A percentile compares a stretch with the other conserved stretches of the same genome.
Conservation (phyloP, 1,140 invertebrate species). For the Olivierus martensii region DNA sequence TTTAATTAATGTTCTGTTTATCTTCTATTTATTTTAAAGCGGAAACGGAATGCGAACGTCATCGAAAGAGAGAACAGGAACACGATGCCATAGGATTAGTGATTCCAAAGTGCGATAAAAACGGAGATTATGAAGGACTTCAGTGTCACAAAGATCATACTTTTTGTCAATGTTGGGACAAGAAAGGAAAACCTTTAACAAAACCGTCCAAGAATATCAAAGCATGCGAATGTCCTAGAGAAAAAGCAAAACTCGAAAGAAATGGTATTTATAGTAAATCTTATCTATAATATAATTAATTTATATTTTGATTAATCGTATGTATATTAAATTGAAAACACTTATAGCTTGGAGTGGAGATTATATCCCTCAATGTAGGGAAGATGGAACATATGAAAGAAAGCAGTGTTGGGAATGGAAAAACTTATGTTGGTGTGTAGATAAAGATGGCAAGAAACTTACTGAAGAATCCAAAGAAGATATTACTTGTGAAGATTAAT, state of each 20-base stretch:
- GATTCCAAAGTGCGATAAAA: constrained; percentile 16
- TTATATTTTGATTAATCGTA: too few relatives aligned
- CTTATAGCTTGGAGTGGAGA: too few relatives aligned
- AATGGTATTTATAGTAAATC: too few relatives aligned
- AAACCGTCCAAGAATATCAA: constrained; percentile 13
- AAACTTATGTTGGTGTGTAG: constrained; percentile 70
- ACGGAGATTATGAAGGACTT: constrained; percentile 16
- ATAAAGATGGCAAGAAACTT: constrained; percentile 27
- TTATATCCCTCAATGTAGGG: constrained; percentile 47
- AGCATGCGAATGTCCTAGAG: constrained; percentile 14
- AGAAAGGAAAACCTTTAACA: constrained; percentile 12
- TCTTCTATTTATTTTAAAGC: too few relatives aligned
- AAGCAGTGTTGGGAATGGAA: constrained; percentile 64
- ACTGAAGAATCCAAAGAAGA: too few relatives aligned
- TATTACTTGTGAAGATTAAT: too few relatives aligned
- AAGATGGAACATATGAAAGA: constrained; percentile 63
- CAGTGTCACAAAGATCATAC: constrained; percentile 15
- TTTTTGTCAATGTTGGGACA: constrained; percentile 19
- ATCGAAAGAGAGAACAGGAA: too few relatives aligned
- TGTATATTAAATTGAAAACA: too few relatives aligned
- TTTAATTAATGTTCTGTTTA: too few relatives aligned
- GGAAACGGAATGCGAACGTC: too few relatives aligned
- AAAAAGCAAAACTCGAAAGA: background rate
- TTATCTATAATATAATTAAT: too few relatives aligned
- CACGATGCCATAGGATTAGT: background rate